Conservation (phyloP, 2,888 invertebrate genomes). For the Thymelicus lineola region DNA sequence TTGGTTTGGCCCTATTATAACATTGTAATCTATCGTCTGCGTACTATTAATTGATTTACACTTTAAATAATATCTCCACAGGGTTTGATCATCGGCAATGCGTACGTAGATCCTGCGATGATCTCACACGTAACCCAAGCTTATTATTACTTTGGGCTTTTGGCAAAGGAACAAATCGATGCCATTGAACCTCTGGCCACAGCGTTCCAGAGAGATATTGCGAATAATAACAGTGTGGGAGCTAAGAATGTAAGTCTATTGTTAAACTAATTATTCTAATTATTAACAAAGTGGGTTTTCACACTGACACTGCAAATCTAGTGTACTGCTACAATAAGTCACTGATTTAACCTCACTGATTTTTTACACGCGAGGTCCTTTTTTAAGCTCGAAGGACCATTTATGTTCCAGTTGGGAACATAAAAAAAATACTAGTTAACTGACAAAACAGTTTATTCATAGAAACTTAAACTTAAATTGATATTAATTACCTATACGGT, state of each 20-base stretch:
- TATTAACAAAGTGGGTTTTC: neutral
- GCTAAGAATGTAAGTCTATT: slow-evolving; percentile 62
- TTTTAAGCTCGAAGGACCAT: no score
- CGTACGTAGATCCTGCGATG: slow-evolving; percentile 71
- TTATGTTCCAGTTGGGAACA: no score
- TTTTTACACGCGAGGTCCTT: no score
- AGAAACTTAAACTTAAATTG: no score
- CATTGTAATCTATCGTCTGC: no score
- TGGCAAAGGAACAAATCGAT: slow-evolving; percentile 65
- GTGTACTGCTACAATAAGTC: no score
- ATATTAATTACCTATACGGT: no score
- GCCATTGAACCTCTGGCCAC: slow-evolving; percentile 61
- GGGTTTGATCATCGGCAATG: slow-evolving; percentile 76
- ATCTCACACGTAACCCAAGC: slow-evolving; percentile 58
- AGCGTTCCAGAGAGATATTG: slow-evolving; percentile 60
- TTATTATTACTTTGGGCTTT: slow-evolving; percentile 69
- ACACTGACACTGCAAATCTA: no score
- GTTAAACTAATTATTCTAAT: neutral
- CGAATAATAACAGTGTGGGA: slow-evolving; percentile 59
- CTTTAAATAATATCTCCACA: slow-evolving; percentile 41
- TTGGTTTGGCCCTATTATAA: no score
- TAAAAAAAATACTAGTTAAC: no score
- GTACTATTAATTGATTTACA: neutral
- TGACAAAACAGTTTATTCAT: no score
- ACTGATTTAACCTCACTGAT: no score